phyloP scores from a whole-genome alignment of 1,140 invertebrate species.

The Laupala kohalensis region DNA sequence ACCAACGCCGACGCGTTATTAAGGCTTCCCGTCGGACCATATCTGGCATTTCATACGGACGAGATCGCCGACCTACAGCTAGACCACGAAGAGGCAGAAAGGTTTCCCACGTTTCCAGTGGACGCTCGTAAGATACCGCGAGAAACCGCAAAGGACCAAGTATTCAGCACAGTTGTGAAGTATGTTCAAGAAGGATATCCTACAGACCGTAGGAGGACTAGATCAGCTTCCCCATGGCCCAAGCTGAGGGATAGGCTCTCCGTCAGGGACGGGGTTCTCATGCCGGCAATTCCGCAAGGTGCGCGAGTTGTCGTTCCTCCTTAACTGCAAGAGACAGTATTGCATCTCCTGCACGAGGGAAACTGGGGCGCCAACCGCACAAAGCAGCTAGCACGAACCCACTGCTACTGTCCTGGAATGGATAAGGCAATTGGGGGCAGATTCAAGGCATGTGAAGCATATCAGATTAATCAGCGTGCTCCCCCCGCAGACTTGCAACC shows the following conservation, averaged over 20 bases:
- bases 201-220: background rate
- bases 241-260: background rate
- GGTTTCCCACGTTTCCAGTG: background rate
- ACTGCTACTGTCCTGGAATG: constrained; percentile 32
- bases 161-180: background rate
- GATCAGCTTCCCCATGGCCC: background rate
- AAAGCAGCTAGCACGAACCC: constrained; percentile 27
- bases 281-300: background rate
- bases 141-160: background rate
- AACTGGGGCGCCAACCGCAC: constrained; percentile 32
- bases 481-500: no score
- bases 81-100: background rate
- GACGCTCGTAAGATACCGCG: background rate
- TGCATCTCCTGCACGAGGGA: constrained; percentile 26
- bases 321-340: constrained; percentile 14
- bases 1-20: constrained; percentile 17
- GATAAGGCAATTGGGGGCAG: constrained; percentile 29
- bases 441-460: no score
- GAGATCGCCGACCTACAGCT: background rate
- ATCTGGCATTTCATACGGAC: background rate
- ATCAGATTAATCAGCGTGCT: no score
- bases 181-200: background rate
- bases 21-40: background rate
- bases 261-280: constrained; percentile 3
- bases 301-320: constrained; percentile 22